These are phyloP conservation scores for Felis chaus DNA, from an alignment of 2,113 vertebrate species.

Conservation along the genomic window DNA sequence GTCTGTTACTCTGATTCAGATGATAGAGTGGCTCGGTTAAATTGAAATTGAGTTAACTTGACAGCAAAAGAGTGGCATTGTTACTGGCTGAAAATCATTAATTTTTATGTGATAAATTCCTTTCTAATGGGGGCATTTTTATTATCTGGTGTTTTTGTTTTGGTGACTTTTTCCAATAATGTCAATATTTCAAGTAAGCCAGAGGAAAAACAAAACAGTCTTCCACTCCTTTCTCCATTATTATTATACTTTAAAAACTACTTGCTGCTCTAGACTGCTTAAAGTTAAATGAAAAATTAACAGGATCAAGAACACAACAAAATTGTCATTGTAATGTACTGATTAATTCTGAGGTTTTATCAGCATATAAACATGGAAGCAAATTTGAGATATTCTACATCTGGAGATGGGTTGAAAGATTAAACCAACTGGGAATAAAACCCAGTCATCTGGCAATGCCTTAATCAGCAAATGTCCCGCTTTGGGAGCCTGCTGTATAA, in stretches of 20 bases:
- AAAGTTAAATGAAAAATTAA: constrained; percentile 51
- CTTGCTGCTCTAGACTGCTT: neutral
- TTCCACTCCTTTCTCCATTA: neutral
- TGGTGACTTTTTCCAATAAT: constrained; percentile 53
- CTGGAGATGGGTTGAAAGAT: neutral
- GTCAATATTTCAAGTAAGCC: constrained; percentile 68
- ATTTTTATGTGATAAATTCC: constrained; percentile 83
- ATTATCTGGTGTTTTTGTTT: constrained; percentile 71
- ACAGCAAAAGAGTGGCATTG: constrained; percentile 66
- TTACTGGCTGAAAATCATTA: constrained; percentile 78
- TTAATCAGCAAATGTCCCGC: neutral
- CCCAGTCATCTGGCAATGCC: neutral
- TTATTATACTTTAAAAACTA: constrained; percentile 63
- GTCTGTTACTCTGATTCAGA: constrained; percentile 58
- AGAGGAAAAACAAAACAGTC: constrained; percentile 8
- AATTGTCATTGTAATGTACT: neutral
- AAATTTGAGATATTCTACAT: neutral
- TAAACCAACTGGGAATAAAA: neutral
- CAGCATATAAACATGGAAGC: neutral
- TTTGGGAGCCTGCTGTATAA: neutral
- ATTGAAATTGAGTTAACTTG: constrained; percentile 78
- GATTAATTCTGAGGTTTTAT: constrained; percentile 17
- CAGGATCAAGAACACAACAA: neutral
- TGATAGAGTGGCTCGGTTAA: constrained; percentile 78
- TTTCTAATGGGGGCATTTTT: constrained; percentile 83